These are phyloP conservation scores for Plectus sambesii DNA, from an alignment of 1,140 invertebrate genomes.

Conservation along the genomic window DNA sequence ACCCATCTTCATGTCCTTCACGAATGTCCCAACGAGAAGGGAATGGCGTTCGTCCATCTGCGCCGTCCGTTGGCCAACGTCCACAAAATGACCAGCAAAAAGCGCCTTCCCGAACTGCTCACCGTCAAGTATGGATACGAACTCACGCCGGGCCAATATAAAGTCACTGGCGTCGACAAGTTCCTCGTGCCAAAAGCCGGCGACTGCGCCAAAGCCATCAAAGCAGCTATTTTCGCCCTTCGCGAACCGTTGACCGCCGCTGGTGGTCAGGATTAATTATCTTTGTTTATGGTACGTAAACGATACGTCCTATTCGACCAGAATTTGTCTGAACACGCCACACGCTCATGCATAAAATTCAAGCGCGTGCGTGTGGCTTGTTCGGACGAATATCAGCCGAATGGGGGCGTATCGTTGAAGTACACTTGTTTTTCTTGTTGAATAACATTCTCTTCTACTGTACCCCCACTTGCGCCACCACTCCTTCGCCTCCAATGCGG, in stretches of 20 bases:
- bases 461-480: no score
- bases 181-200: constrained; percentile 82
- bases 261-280: constrained; percentile 5
- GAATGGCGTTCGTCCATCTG: neutral
- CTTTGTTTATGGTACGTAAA: no score
- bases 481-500: no score
- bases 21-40: constrained; percentile 61
- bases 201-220: constrained; percentile 70
- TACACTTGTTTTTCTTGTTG: no score
- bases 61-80: constrained; percentile 72
- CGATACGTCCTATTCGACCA: no score
- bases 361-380: no score
- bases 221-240: constrained; percentile 55
- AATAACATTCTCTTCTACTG: no score
- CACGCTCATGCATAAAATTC: no score
- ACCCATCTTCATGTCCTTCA: constrained; percentile 74
- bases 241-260: constrained; percentile 13
- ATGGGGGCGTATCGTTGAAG: no score
- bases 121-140: constrained; percentile 82
- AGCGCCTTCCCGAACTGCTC: constrained; percentile 79
- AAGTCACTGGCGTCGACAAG: constrained; percentile 71
- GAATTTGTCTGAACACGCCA: no score
- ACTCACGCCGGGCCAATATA: constrained; percentile 58
- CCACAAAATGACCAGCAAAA: constrained; percentile 88
- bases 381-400: no score